Evolutionary conservation across 1,140 invertebrate species (phyloP).

Genomic region (Leptestheria dahalacensis): DNA sequence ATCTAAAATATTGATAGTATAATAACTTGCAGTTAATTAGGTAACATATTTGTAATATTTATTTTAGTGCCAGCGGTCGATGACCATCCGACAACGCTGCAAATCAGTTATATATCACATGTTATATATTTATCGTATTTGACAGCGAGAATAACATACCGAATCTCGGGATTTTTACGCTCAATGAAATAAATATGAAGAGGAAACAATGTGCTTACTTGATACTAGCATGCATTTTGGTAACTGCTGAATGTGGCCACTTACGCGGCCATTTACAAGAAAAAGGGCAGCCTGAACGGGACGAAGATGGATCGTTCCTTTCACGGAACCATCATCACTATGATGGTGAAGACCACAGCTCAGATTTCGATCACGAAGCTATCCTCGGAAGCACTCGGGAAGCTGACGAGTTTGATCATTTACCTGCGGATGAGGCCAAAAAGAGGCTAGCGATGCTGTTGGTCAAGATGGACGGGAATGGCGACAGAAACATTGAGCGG

Average conservation of each 20-base stretch:
- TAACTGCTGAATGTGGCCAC: background rate
- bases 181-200: too few relatives aligned
- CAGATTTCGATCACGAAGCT: conserved; percentile 85
- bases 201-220: too few relatives aligned
- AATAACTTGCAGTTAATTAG: too few relatives aligned
- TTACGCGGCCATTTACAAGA: conserved; percentile 14
- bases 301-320: conserved; percentile 54
- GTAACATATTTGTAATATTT: too few relatives aligned
- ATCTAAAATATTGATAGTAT: too few relatives aligned
- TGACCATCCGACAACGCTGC: too few relatives aligned
- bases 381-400: conserved; percentile 76
- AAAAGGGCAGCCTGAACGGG: conserved; percentile 20
- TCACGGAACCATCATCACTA: conserved; percentile 52
- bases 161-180: too few relatives aligned
- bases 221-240: too few relatives aligned
- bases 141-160: too few relatives aligned
- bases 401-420: conserved; percentile 81
- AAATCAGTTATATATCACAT: too few relatives aligned
- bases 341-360: conserved; percentile 56
- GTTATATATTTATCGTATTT: too few relatives aligned
- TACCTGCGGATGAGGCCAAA: conserved; percentile 74
- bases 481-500: conserved; percentile 58
- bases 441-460: conserved; percentile 57
- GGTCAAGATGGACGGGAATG: conserved; percentile 75
- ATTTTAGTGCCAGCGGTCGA: too few relatives aligned